Percentiles rank a stretch among this genome's conserved stretches.
Evolutionary conservation across 2,888 invertebrate genomes (phyloP).

Genomic region (Scaptomyza tumidula): DNA sequence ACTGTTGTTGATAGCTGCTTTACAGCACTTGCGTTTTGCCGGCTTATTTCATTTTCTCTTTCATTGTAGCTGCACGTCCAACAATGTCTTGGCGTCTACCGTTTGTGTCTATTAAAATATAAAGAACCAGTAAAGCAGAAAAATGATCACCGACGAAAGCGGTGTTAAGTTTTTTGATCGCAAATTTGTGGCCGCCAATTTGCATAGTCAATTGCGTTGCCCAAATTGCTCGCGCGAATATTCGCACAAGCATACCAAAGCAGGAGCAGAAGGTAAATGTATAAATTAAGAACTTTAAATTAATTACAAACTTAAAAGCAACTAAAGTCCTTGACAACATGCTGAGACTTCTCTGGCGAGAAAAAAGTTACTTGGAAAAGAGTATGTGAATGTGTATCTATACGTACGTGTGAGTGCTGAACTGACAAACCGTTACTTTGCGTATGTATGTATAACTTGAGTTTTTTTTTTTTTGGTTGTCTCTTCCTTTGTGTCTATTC

Average conservation of each 20-base stretch:
- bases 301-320: background rate
- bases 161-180: slow-evolving; percentile 71
- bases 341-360: background rate
- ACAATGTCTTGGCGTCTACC: background rate
- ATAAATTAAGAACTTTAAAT: background rate
- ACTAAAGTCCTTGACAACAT: background rate
- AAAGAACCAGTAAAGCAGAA: background rate
- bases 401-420: background rate
- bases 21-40: slow-evolving; percentile 21
- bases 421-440: slow-evolving; percentile 34
- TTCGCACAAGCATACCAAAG: slow-evolving; percentile 36
- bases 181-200: slow-evolving; percentile 71
- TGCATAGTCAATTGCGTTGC: slow-evolving; percentile 69
- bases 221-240: slow-evolving; percentile 73
- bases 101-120: background rate
- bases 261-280: slow-evolving; percentile 30
- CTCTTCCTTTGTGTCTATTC: background rate
- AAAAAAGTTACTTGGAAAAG: background rate
- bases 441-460: background rate
- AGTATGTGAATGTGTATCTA: background rate
- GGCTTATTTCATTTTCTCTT: slow-evolving; percentile 13
- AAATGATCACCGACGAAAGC: slow-evolving; percentile 40
- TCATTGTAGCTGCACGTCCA: background rate
- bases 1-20: slow-evolving; percentile 22
- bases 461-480: background rate